Percentiles rank a stretch among this genome's conserved stretches.
phyloP scores from a whole-genome alignment of 92 coral and sea anemone species.

The Epizoanthus illoricatus region DNA sequence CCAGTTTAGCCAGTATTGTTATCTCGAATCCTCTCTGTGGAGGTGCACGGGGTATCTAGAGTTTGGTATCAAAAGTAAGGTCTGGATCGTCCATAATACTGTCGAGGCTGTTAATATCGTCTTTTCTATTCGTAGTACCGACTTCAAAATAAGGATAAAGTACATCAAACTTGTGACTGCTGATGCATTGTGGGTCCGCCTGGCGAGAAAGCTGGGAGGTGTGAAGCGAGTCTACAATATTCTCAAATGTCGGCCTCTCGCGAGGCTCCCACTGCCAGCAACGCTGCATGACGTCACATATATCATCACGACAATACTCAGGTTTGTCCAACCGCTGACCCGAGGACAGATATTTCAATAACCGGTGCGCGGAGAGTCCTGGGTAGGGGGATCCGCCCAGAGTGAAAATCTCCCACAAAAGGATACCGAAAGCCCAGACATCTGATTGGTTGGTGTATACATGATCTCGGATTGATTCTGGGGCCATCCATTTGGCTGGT shows the following conservation, averaged over 20 bases:
- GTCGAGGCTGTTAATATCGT: not conserved
- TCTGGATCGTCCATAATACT: not conserved
- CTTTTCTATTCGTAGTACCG: not conserved
- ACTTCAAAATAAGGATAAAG: conserved; percentile 21
- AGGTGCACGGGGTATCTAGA: not conserved
- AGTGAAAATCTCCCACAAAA: conserved; percentile 20
- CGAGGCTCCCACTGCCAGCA: conserved; percentile 19
- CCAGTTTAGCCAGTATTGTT: too few relatives aligned
- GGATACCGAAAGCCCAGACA: conserved; percentile 25
- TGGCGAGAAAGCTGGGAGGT: not conserved
- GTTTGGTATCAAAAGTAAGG: conserved; percentile 10
- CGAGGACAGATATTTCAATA: conserved; percentile 15
- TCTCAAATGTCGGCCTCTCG: conserved; percentile 6
- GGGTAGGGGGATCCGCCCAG: conserved; percentile 22
- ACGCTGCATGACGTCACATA: conserved; percentile 25
- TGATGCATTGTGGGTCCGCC: not conserved
- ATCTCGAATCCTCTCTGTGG: too few relatives aligned
- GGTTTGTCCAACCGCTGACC: conserved; percentile 25
- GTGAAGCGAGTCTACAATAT: conserved; percentile 11
- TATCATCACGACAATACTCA: not conserved
- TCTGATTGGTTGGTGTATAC: conserved; percentile 14
- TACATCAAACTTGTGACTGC: not conserved
- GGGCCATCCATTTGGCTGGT: conserved; percentile 25
- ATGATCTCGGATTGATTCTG: not conserved
- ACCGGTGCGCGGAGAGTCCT: conserved; percentile 7